Base-by-base conservation (phyloP, 37 sponge, comb jelly and placozoan species). In the Hormiphora californensis region DNA sequence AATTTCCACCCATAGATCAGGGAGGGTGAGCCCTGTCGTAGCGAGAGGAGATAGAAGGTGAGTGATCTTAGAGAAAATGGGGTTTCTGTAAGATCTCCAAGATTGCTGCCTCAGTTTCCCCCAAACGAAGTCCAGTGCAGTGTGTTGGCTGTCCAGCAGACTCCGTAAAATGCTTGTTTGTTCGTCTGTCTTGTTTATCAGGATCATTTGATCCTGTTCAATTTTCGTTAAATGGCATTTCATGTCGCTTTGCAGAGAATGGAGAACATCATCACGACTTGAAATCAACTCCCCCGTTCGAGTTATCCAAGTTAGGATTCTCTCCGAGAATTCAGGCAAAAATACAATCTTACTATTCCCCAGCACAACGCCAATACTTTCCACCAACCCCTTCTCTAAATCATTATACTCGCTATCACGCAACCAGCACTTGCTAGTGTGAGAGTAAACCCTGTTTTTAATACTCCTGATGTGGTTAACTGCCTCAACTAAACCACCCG, bases 11-110 rank as follows among this genome's bases (percentile, higher is more conserved):
- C 81, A 73, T 0, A 73, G 7, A 73, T 73, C 81, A 43, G 43
- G 40, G 4, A 73, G 46, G n/a, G 81, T 73, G 46, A 73, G 44
- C 17, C 17, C 38, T 4, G 28, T 40, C 11, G 12, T 73, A 23
- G 12, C 43, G 7, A 73, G 25, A 8, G 27, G 36, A 1, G 46
- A 43, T 3, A 73, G 44, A 9, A 40, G 81, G n/a, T n/a, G n/a
- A 28, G 46, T 73, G 2, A 73, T 46, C 40, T 73, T 7, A 21
- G 40, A 43, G 38, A 73, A 73, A 33, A 73, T 33, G 3, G 81
- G 81, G 43, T 73, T 73, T n/a, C 44, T 27, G 44, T 73, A 73
- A n/a, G 21, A 43, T 73, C 81, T 73, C 81, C 81, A 73, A 41
- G 46, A 43, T 1, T 73, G 46, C 23, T 73, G 46, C 35, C 38